Evolutionary conservation across 92 coral and sea anemone species (phyloP).

Genomic region (Virgularia gustaviana): DNA sequence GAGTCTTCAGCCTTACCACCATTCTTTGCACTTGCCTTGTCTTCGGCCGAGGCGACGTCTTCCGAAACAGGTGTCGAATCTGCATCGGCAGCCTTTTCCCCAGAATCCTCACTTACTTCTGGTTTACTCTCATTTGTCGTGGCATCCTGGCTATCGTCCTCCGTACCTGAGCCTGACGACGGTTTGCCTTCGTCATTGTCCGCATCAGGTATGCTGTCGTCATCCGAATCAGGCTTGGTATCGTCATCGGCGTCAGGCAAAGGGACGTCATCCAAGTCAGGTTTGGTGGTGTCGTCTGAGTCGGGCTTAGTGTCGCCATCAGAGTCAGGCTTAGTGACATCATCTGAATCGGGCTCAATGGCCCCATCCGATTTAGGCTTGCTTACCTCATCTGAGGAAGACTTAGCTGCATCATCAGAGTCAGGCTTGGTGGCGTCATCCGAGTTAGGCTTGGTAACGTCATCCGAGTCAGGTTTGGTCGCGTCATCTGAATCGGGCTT

Average conservation of each 20-base stretch:
- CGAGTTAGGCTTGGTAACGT: too few species aligned
- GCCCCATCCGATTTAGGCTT: constrained; percentile 51
- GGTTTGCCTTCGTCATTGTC: constrained; percentile 65
- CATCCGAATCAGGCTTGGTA: constrained; percentile 72
- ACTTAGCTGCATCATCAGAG: neutral
- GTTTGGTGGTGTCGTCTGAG: constrained; percentile 81
- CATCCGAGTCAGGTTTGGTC: too few species aligned
- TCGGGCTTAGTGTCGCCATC: constrained; percentile 76
- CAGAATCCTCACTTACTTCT: constrained; percentile 45
- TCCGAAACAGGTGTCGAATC: constrained; percentile 9
- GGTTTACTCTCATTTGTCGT: constrained; percentile 63
- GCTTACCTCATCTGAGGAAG: too few species aligned
- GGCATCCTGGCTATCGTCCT: constrained; percentile 69
- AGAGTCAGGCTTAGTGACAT: constrained; percentile 47
- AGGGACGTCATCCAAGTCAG: constrained; percentile 81
- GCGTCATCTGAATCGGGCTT: too few species aligned
- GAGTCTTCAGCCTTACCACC: too few species aligned
- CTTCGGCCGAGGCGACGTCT: neutral
- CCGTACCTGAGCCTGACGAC: constrained; percentile 78
- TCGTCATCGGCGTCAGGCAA: constrained; percentile 92
- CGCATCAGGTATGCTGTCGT: constrained; percentile 62
- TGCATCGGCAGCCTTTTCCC: constrained; percentile 32
- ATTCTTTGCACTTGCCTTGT: constrained; percentile 13
- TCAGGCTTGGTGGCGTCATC: too few species aligned
- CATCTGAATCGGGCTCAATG: too few species aligned